phyloP scores from a whole-genome alignment of 2,113 vertebrate genomes.

The Peucedramus taeniatus region DNA sequence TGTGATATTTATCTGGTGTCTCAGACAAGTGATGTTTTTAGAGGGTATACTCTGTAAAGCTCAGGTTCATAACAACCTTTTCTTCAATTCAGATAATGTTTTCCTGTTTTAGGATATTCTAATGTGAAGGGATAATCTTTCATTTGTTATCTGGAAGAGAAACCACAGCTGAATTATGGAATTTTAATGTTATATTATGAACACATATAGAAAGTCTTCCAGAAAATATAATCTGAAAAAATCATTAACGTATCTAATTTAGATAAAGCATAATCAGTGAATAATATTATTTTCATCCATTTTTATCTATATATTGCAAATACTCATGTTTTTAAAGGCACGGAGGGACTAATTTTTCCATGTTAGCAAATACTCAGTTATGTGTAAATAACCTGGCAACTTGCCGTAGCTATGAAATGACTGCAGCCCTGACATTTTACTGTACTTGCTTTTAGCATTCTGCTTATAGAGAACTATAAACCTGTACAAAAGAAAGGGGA shows the following conservation, averaged over 20 bases:
- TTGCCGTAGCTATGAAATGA: background rate
- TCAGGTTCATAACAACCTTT: background rate
- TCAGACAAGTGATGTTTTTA: background rate
- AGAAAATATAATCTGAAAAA: background rate
- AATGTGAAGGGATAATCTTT: background rate
- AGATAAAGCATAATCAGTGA: background rate
- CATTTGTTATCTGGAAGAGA: background rate
- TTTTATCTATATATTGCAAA: background rate
- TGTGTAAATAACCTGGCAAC: slow-evolving; percentile 49
- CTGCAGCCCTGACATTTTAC: background rate
- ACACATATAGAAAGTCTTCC: background rate
- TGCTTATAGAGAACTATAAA: slow-evolving; percentile 28
- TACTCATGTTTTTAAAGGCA: background rate
- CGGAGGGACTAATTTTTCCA: slow-evolving; percentile 5
- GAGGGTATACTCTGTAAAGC: background rate
- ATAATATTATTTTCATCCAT: background rate
- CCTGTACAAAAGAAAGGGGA: background rate
- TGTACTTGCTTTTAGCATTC: slow-evolving; percentile 11
- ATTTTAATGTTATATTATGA: background rate
- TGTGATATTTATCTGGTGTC: background rate
- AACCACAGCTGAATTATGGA: background rate
- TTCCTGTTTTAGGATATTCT: background rate
- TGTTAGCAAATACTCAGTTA: background rate
- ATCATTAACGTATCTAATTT: background rate
- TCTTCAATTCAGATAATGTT: background rate